Percentiles rank a stretch among this genome's conserved stretches.
phyloP scores from a whole-genome alignment of 2,797 vertebrate genomes.

The Ceryle rudis region DNA sequence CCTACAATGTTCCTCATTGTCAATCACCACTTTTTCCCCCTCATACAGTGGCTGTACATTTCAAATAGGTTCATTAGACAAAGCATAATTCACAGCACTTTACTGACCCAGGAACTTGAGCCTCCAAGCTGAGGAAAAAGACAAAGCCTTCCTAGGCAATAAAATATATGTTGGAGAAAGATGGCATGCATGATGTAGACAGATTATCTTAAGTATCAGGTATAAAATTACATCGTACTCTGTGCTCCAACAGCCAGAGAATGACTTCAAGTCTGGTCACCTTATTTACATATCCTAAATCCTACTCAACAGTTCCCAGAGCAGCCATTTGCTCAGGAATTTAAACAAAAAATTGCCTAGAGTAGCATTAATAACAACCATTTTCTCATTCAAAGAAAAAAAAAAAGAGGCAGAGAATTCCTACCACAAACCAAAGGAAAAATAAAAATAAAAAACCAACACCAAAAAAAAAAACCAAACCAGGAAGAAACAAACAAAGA shows the following conservation, averaged over 20 bases:
- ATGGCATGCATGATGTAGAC: background rate
- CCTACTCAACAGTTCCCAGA: background rate
- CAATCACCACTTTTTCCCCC: background rate
- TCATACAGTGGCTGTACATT: background rate
- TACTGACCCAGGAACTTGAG: background rate
- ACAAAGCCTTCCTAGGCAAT: background rate
- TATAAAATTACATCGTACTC: conserved; percentile 28
- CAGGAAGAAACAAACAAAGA: too few relatives aligned
- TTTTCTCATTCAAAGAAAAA: background rate
- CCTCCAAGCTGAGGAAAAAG: background rate
- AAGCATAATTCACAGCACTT: background rate
- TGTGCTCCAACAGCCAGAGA: background rate
- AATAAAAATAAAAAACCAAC: too few relatives aligned
- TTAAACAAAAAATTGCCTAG: background rate
- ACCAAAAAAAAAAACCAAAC: too few relatives aligned
- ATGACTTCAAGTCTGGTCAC: background rate
- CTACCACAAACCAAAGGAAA: background rate
- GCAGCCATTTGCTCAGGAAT: background rate
- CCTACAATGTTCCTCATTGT: background rate
- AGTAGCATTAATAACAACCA: background rate
- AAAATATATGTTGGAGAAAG: background rate
- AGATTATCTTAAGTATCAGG: conserved; percentile 52
- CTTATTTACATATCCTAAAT: conserved; percentile 19
- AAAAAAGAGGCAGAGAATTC: background rate
- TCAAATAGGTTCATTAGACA: background rate